phyloP scores from a whole-genome alignment of 2,888 invertebrate species.

The Antheraea assamensis region DNA sequence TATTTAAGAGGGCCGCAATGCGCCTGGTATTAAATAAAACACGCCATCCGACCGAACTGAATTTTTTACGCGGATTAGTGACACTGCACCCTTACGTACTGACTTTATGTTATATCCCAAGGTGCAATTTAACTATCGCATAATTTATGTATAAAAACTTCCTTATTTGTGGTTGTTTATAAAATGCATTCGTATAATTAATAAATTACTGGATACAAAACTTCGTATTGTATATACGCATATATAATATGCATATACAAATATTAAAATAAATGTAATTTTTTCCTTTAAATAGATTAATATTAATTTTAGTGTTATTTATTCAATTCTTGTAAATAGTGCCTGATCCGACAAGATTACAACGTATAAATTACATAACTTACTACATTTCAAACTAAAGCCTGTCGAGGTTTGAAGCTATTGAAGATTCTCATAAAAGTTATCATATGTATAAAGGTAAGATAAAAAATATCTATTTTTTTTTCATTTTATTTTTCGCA shows the following conservation, averaged over 20 bases:
- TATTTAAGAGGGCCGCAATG: conserved; percentile 72
- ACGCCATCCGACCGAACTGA: conserved; percentile 61
- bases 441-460: neutral
- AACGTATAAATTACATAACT: neutral
- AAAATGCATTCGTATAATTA: no score
- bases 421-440: neutral
- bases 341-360: no score
- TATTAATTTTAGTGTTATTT: neutral
- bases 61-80: conserved; percentile 63
- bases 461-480: neutral
- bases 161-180: no score
- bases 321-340: neutral
- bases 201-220: no score
- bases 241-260: no score
- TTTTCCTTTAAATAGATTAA: no score
- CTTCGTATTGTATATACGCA: no score
- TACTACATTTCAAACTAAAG: neutral
- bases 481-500: no score
- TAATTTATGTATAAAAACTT: neutral
- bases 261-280: no score
- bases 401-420: neutral
- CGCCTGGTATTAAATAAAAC: conserved; percentile 71
- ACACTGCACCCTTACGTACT: conserved; percentile 48
- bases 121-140: conserved; percentile 5
- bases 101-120: conserved; percentile 24